Base-by-base conservation (phyloP, 2,888 invertebrate species). In the Limnephilus auricula region DNA sequence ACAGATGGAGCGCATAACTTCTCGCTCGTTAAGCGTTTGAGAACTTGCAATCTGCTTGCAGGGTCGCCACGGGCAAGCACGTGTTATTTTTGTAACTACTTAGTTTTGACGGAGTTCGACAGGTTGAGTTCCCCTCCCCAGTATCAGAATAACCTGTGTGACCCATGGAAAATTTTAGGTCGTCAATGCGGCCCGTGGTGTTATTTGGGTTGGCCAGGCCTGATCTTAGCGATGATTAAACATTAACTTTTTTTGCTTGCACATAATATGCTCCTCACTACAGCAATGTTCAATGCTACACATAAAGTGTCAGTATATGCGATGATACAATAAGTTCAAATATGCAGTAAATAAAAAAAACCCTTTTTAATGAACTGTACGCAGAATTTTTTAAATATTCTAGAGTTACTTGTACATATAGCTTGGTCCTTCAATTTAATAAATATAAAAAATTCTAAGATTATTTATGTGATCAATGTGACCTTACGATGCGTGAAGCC, bases 401-500 rank as follows among this genome's bases (percentile, higher is more conserved):
- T 65, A 9, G 65, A 65, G 65, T 65, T 65, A 9, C n/a, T 65
- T 65, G 25, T 65, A 65, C 25, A 65, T 65, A 25, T 65, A 65
- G 65, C 65, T 25, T 65, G 25, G 65, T 65, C 25, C 25, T 65
- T 65, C 25, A 65, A n/a, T 18, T 65, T 65, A 65, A 65, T 9
- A 65, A 6, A 25, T n/a, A n/a, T n/a, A 25, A 6, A 65, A 65
- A 50, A 50, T 2, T 45, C 45, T 45, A 45, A 6, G 13, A 65
- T 25, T 65, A 65, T 65, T 65, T 1, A 25, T 25, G 25, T 65
- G 65, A 65, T 65, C n/a, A 65, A 65, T 65, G 65, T 65, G 65
- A 65, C 65, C 65, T 65, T 65, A 65, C 65, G 65, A 65, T 65
- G 65, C 65, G 65, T 65, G 65, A 65, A 65, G 65, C 65, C 65